phyloP scores from a whole-genome alignment of 2,888 invertebrate genomes.

The Periphyllus acericola region DNA sequence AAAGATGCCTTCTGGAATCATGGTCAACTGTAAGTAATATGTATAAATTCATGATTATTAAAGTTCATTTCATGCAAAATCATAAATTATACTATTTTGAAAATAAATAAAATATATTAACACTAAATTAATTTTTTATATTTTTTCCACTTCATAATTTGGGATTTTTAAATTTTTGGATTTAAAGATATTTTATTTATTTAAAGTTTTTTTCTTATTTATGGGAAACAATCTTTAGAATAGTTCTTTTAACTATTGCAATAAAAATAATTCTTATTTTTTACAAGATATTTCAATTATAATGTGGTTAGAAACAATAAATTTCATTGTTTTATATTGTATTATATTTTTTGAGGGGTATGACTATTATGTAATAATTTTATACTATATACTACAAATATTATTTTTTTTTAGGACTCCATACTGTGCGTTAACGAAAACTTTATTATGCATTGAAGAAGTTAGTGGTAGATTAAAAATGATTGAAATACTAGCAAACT shows the following conservation, averaged over 20 bases:
- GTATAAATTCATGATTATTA: constrained; percentile 46
- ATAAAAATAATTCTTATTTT: too few relatives aligned
- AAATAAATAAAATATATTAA: too few relatives aligned
- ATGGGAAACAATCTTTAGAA: too few relatives aligned
- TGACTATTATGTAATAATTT: not conserved
- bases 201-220: too few relatives aligned
- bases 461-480: constrained; percentile 88
- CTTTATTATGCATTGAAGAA: constrained; percentile 89
- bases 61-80: not conserved
- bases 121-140: too few relatives aligned
- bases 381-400: not conserved
- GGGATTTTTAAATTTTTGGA: too few relatives aligned
- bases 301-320: too few relatives aligned
- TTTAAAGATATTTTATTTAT: too few relatives aligned
- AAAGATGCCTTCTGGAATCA: constrained; percentile 83
- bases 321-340: too few relatives aligned
- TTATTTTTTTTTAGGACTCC: constrained; percentile 77
- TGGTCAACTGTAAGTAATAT: constrained; percentile 73
- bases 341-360: not conserved
- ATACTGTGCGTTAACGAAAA: constrained; percentile 89
- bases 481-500: constrained; percentile 90
- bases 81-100: not conserved
- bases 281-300: too few relatives aligned
- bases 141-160: too few relatives aligned
- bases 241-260: too few relatives aligned